phyloP scores from a whole-genome alignment of 2,888 invertebrate genomes.

The Sphaeridia pumilis region DNA sequence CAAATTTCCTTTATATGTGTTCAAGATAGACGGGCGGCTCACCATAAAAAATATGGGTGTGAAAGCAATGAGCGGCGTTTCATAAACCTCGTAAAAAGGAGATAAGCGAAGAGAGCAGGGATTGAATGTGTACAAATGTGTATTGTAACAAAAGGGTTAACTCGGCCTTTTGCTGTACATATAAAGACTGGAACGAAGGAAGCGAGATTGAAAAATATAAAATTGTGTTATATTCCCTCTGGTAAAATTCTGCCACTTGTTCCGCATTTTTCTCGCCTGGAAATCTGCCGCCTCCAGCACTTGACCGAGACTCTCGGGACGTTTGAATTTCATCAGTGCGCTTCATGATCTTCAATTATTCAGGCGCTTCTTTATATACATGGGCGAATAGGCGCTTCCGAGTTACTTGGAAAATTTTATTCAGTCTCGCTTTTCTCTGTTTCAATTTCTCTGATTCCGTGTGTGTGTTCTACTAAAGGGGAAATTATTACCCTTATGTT shows the following conservation, averaged over 20 bases:
- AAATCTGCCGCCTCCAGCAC: slow-evolving; percentile 12
- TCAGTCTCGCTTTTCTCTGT: slow-evolving; percentile 4
- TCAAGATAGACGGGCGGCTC: slow-evolving; percentile 10
- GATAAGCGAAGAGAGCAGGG: too few species aligned
- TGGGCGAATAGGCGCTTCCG: too few species aligned
- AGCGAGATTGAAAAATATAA: slow-evolving; percentile 20
- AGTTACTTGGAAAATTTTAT: too few species aligned
- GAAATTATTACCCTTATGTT: slow-evolving; percentile 19
- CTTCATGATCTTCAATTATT: slow-evolving; percentile 37
- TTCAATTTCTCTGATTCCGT: not conserved
- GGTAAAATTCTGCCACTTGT: slow-evolving; percentile 17
- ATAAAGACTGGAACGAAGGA: too few species aligned
- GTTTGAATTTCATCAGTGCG: slow-evolving; percentile 36
- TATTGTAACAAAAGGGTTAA: too few species aligned
- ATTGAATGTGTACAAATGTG: too few species aligned
- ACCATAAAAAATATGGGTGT: slow-evolving; percentile 19
- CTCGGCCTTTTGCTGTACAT: too few species aligned
- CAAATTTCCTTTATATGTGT: too few species aligned
- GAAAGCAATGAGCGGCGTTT: slow-evolving; percentile 22
- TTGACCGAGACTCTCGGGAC: slow-evolving; percentile 28
- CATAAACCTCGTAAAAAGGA: slow-evolving; percentile 24
- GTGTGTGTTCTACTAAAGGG: slow-evolving; percentile 12
- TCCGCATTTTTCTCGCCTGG: slow-evolving; percentile 21
- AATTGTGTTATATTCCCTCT: slow-evolving; percentile 19
- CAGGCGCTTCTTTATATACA: slow-evolving; percentile 11